Evolutionary conservation across 30 jellyfish, hydroid and myxozoan species (phyloP).

Genomic region (Pseudorhiza aurosa): DNA sequence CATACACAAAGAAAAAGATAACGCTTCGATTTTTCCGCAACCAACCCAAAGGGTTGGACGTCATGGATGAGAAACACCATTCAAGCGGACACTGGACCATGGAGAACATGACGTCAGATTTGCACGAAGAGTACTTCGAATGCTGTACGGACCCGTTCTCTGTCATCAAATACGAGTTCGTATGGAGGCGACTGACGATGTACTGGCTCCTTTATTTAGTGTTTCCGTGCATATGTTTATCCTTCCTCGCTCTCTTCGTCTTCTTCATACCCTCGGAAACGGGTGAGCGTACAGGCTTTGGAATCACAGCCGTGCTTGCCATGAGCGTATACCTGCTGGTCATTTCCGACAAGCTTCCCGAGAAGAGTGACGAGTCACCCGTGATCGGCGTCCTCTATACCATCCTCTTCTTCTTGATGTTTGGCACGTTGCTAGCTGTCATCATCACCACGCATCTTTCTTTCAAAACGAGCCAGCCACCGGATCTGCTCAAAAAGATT

Average conservation of each 20-base stretch:
- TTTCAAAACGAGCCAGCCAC: slow-evolving; percentile 37
- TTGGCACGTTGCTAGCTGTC: slow-evolving; percentile 29
- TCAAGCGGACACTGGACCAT: slow-evolving; percentile 71
- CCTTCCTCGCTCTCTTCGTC: slow-evolving; percentile 37
- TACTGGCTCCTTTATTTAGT: slow-evolving; percentile 62
- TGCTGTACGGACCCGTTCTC: slow-evolving; percentile 65
- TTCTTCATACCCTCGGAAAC: slow-evolving; percentile 69
- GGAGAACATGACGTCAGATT: not conserved
- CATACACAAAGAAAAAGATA: slow-evolving; percentile 36
- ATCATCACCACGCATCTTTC: slow-evolving; percentile 19
- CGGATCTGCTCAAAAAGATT: not conserved
- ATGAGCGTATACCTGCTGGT: slow-evolving; percentile 79
- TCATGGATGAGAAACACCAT: slow-evolving; percentile 1
- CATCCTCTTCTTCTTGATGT: slow-evolving; percentile 23
- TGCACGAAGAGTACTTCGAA: slow-evolving; percentile 10
- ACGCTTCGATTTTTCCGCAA: not conserved
- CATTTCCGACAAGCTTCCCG: slow-evolving; percentile 76
- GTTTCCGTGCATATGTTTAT: slow-evolving; percentile 48
- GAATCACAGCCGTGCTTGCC: slow-evolving; percentile 68
- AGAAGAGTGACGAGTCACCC: slow-evolving; percentile 72
- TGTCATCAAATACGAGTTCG: slow-evolving; percentile 17
- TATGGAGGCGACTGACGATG: slow-evolving; percentile 39
- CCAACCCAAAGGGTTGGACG: not conserved
- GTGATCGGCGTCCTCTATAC: slow-evolving; percentile 65
- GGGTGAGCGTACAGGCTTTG: slow-evolving; percentile 83